Percentiles rank a stretch among this genome's conserved stretches.
Evolutionary conservation across 2,797 vertebrate species (phyloP).

Genomic region (Menidia menidia): DNA sequence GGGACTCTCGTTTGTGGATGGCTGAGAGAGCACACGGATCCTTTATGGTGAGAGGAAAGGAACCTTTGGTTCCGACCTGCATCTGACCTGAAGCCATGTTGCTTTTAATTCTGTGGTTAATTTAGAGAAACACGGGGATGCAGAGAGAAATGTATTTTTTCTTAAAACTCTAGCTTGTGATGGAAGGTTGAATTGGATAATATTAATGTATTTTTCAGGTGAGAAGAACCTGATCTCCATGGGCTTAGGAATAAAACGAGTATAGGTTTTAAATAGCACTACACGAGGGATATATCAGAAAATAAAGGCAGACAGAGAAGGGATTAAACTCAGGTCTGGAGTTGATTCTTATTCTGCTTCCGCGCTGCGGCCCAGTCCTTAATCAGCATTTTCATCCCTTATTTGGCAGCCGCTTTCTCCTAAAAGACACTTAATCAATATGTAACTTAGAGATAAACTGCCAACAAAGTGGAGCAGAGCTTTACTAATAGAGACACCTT

Average conservation of each 20-base stretch:
- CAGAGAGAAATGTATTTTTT: background rate
- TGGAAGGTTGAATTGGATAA: background rate
- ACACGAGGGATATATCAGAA: background rate
- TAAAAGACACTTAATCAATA: too few relatives aligned
- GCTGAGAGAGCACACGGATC: background rate
- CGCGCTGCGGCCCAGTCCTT: too few relatives aligned
- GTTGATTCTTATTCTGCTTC: too few relatives aligned
- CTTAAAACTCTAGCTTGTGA: background rate
- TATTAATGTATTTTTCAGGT: background rate
- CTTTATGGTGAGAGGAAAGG: background rate
- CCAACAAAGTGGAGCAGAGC: too few relatives aligned
- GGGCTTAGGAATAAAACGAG: background rate
- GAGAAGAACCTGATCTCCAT: background rate
- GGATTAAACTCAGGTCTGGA: background rate
- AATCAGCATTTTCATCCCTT: too few relatives aligned
- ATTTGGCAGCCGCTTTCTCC: too few relatives aligned
- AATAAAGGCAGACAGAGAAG: background rate
- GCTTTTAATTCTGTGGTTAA: background rate
- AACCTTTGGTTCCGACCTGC: background rate
- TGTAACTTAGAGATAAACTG: too few relatives aligned
- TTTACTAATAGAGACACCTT: too few relatives aligned
- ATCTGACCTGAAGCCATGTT: background rate
- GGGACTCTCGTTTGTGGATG: background rate
- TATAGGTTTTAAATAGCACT: background rate
- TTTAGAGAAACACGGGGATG: background rate